These are phyloP conservation scores for Tyrophagus putrescentiae DNA, from an alignment of 1,140 invertebrate genomes.

Conservation along the genomic window DNA sequence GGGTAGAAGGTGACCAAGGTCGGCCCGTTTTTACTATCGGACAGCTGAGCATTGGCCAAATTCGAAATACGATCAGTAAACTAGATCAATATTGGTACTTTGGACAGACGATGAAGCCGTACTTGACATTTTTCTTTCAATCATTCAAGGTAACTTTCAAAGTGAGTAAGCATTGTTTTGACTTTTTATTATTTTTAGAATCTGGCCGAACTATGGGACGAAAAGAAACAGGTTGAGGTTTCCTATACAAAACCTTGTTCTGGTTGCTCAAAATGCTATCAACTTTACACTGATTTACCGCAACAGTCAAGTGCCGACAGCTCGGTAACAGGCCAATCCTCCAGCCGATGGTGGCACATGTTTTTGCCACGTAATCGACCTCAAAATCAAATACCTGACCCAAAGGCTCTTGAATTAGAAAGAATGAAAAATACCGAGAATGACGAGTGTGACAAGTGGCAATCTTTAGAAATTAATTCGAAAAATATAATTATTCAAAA, in stretches of 20 bases:
- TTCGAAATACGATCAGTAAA: slow-evolving; percentile 47
- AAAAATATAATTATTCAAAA: slow-evolving; percentile 14
- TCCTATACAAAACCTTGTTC: slow-evolving; percentile 58
- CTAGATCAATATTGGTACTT: slow-evolving; percentile 60
- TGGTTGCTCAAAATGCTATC: slow-evolving; percentile 63
- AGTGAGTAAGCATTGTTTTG: slow-evolving; percentile 2
- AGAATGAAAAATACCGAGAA: slow-evolving; percentile 9
- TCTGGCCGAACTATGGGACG: slow-evolving; percentile 28
- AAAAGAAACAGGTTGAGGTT: slow-evolving; percentile 46
- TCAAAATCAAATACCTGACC: neutral
- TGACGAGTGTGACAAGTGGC: slow-evolving; percentile 20
- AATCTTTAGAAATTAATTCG: neutral
- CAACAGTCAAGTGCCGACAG: neutral
- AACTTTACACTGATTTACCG: slow-evolving; percentile 8
- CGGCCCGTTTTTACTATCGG: slow-evolving; percentile 63
- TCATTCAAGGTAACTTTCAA: slow-evolving; percentile 42
- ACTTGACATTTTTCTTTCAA: slow-evolving; percentile 44
- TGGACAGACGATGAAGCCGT: slow-evolving; percentile 53
- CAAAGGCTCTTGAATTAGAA: neutral
- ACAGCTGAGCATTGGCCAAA: slow-evolving; percentile 63
- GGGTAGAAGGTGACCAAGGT: slow-evolving; percentile 49
- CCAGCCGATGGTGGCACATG: slow-evolving; percentile 20
- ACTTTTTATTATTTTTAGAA: slow-evolving; percentile 15
- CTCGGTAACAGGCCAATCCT: neutral
- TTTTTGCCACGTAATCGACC: slow-evolving; percentile 19